phyloP scores from a whole-genome alignment of 2,113 vertebrate species.

The Gymnarchus niloticus region DNA sequence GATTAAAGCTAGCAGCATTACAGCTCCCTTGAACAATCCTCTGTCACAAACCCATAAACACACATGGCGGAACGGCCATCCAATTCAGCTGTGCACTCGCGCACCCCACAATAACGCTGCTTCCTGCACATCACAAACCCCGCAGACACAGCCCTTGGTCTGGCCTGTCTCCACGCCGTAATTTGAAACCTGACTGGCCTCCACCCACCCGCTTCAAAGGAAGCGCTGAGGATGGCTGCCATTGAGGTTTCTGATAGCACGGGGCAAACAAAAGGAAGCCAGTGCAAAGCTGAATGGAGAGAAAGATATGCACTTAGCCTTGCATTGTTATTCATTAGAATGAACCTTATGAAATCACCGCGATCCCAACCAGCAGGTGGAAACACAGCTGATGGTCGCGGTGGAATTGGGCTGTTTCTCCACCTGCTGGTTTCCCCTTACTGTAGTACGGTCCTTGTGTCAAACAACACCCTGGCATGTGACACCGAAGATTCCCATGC shows the following conservation, averaged over 20 bases:
- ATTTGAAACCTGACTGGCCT: slow-evolving; percentile 5
- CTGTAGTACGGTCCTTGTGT: no score
- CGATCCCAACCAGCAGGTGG: not conserved
- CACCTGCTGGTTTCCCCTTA: no score
- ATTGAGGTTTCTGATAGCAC: slow-evolving; percentile 35
- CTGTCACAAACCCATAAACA: not conserved
- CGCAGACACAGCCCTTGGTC: not conserved
- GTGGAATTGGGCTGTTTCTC: not conserved
- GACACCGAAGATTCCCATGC: not conserved
- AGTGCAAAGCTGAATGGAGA: no score
- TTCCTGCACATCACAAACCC: no score
- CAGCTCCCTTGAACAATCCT: not conserved
- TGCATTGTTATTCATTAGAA: not conserved
- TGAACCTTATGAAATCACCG: not conserved
- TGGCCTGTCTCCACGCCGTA: not conserved
- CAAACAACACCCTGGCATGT: no score
- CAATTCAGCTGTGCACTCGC: not conserved
- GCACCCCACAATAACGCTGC: not conserved
- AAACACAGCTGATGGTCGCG: no score
- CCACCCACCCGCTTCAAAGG: slow-evolving; percentile 20
- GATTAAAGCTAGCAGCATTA: not conserved
- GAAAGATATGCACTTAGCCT: not conserved
- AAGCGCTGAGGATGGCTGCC: slow-evolving; percentile 19
- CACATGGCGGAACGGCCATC: not conserved
- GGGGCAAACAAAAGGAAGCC: slow-evolving; percentile 33